Conservation (phyloP, 2,113 vertebrate species). For the Ictalurus furcatus region DNA sequence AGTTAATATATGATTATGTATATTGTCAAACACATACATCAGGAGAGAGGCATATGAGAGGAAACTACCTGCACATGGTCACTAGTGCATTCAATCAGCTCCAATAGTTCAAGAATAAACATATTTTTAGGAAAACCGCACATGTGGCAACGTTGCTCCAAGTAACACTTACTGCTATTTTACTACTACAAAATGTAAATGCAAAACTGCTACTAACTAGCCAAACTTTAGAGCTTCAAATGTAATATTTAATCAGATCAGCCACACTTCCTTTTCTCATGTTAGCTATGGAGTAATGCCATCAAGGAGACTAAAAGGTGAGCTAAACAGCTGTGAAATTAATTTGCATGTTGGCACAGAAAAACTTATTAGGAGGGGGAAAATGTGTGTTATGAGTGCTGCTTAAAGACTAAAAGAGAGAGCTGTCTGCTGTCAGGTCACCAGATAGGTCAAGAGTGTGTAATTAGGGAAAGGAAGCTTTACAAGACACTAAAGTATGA, state of each 20-base stretch:
- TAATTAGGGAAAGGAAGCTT: background rate
- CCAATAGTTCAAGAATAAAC: no score
- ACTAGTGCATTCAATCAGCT: background rate
- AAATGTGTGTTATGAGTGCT: background rate
- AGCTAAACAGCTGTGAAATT: background rate
- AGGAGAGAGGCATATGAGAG: background rate
- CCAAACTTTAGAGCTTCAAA: background rate
- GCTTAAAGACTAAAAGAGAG: background rate
- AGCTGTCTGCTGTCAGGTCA: no score
- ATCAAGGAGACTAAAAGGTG: background rate
- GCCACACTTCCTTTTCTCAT: background rate
- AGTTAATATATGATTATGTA: background rate
- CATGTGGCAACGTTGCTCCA: no score
- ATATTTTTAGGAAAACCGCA: background rate
- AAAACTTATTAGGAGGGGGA: background rate
- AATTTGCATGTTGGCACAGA: background rate
- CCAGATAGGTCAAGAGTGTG: background rate
- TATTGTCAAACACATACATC: background rate
- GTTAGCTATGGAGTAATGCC: background rate
- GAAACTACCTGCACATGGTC: background rate
- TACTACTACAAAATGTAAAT: no score
- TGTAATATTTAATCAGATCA: background rate
- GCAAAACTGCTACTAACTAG: no score
- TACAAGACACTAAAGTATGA: background rate
- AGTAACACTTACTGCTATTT: no score